Percentiles rank a stretch among this genome's conserved stretches.
Evolutionary conservation across 2,888 invertebrate genomes (phyloP).

Genomic region (Notodonta dromedarius): DNA sequence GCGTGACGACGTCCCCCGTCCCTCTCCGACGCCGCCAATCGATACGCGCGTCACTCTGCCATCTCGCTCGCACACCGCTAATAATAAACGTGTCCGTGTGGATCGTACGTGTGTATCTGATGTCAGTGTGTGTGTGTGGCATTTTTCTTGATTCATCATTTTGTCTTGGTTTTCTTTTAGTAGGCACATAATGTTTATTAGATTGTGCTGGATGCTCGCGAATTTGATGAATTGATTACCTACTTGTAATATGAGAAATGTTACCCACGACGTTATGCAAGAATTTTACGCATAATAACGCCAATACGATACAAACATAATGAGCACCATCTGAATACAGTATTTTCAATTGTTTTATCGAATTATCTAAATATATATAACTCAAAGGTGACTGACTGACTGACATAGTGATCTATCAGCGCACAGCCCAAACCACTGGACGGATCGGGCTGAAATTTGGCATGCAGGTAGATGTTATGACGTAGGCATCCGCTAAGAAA

Average conservation of each 20-base stretch:
- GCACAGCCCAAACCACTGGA: no score
- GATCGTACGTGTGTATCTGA: conserved; percentile 34
- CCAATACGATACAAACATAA: no score
- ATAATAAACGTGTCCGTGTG: conserved; percentile 64
- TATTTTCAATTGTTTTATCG: no score
- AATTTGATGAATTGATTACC: conserved; percentile 5
- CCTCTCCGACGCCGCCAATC: conserved; percentile 59
- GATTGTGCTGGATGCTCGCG: conserved; percentile 3
- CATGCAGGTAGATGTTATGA: no score
- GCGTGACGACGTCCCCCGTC: conserved; percentile 50
- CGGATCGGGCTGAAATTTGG: no score
- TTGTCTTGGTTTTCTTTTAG: conserved; percentile 39
- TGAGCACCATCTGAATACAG: no score
- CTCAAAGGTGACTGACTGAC: no score
- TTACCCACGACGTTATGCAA: no score
- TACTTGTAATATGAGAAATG: background rate
- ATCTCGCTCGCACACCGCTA: conserved; percentile 62
- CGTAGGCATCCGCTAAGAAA: no score
- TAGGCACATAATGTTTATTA: conserved; percentile 13
- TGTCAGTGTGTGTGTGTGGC: conserved; percentile 52
- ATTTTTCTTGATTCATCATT: conserved; percentile 54
- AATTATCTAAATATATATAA: no score
- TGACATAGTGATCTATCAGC: no score
- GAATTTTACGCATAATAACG: no score
- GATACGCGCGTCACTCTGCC: conserved; percentile 53